phyloP scores from a whole-genome alignment of 2,888 invertebrate species.

The Mythimna impura region DNA sequence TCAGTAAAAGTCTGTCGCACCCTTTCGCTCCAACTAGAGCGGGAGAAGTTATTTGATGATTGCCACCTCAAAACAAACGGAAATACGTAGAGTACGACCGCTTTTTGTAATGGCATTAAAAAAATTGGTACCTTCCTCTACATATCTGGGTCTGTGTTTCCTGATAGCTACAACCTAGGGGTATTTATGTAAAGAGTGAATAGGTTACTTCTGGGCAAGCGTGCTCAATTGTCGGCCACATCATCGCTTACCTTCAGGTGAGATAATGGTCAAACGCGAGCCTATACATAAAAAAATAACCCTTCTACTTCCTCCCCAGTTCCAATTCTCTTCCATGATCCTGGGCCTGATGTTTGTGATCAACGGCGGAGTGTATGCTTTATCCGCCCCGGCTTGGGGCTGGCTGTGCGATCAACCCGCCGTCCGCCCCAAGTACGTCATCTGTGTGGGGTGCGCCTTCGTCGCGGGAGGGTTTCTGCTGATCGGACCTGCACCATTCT shows the following conservation, averaged over 20 bases:
- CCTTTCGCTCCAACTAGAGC: too few species aligned
- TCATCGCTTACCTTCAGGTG: too few species aligned
- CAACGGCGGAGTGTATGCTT: constrained; percentile 95
- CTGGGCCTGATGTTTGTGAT: constrained; percentile 96
- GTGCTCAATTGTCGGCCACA: too few species aligned
- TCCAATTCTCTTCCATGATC: constrained; percentile 92
- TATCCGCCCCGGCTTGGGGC: constrained; percentile 95
- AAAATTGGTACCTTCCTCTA: neutral
- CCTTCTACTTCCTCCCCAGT: constrained; percentile 81
- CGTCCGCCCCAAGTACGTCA: constrained; percentile 92
- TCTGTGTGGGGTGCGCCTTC: constrained; percentile 92
- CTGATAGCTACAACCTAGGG: too few species aligned
- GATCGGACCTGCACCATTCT: constrained; percentile 95
- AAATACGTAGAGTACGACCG: too few species aligned
- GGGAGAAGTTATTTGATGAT: too few species aligned
- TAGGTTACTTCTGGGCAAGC: too few species aligned
- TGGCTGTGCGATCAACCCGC: constrained; percentile 93
- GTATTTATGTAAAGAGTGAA: too few species aligned
- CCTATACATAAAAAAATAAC: neutral
- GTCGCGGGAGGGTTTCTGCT: constrained; percentile 93
- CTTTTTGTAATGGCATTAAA: neutral
- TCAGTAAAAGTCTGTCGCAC: too few species aligned
- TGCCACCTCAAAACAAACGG: too few species aligned
- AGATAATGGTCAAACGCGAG: too few species aligned
- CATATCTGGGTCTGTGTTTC: too few species aligned